Base-by-base conservation (phyloP, 1,140 invertebrate genomes). In the Diorhabda sublineata region DNA sequence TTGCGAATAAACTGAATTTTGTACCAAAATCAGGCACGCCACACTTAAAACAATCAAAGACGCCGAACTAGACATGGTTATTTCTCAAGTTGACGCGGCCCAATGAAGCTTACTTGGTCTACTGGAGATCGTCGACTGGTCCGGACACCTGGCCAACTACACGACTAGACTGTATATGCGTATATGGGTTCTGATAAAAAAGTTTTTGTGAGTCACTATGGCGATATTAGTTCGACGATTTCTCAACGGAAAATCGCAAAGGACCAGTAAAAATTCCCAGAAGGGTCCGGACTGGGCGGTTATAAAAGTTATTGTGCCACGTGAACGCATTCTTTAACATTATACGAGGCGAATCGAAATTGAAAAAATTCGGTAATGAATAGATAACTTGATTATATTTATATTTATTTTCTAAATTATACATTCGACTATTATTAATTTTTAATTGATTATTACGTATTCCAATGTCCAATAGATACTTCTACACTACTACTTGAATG, bases 181-280 rank as follows among this genome's bases (percentile, higher is more conserved):
- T 52, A 52, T 52, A 52, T 52, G 47, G 47, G 47, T 4, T 52
- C 47, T 52, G 47, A 52, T 52, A 52, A 52, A 52, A 52, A 52
- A 26, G 58, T 9, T 62, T 62, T 62, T 62, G 44, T 62, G 61
- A 62, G 61, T 62, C 61, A 62, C 43, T 52, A 26, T n/a, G 47
- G 47, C n/a, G 47, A 52, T 52, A 52, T n/a, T 26, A 26, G 26
- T 26, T 1, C 1, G 58, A 41, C 7, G 26, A 42, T 60, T 60
- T 60, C 58, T 60, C 61, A 62, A 62, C 61, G 61, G 61, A 62
- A 62, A 62, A 62, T 62, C 45, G 61, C 44, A 59, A 59, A 59
- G 61, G 61, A 44, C 42, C 42, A 62, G 61, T 42, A 62, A 43
- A 62, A 59, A 62, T 62, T 62, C 61, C 61, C 61, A 62, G 61